Base-by-base conservation (phyloP, 2,113 vertebrate species). In the Stercorarius parasiticus region DNA sequence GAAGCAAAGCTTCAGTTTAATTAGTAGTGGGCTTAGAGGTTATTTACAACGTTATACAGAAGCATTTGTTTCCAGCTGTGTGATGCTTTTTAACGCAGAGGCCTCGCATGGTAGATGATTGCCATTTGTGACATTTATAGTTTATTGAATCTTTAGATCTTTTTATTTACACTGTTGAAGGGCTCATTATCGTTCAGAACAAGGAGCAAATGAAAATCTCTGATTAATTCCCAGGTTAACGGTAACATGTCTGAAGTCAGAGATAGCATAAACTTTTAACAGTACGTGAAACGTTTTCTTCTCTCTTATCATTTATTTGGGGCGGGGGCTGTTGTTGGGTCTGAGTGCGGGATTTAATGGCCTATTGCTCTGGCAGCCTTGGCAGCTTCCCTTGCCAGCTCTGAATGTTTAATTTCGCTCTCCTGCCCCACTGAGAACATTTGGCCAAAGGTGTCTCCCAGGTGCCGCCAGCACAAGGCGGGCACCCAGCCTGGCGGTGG, bases 31-130 rank as follows among this genome's bases (percentile, higher is more conserved):
- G 97, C 97, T 98, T 97, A 96, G 97, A 97, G 97, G 96, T 98
- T 98, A 98, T 98, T 98, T 98, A 98, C 96, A 97, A 95, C 95
- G 96, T 97, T 98, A 97, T 82, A 89, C 82, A 96, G 97, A 97
- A 97, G 95, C 96, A 97, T 97, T 98, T 98, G 95, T 98, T 97
- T 98, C 98, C 98, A 98, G 97, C 97, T 98, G 98, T 84, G 97
- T 79, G 59, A 94, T 45, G 86, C 95, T 97, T 97, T 97, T 95
- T 95, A 97, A 94, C 20, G 11, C 88, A 32, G 72, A 90, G 91
- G 81, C 85, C 79, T 97, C 78, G 74, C 97, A 96, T 86, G 93
- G 91, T 92, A 97, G 95, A 95, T 96, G 97, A 97, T 95, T 98
- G 97, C 97, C 70, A 64, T 97, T 98, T 97, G 97, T 97, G 97